Evolutionary conservation across 2,113 vertebrate species (phyloP).

Genomic region (Semicossyphus pulcher): DNA sequence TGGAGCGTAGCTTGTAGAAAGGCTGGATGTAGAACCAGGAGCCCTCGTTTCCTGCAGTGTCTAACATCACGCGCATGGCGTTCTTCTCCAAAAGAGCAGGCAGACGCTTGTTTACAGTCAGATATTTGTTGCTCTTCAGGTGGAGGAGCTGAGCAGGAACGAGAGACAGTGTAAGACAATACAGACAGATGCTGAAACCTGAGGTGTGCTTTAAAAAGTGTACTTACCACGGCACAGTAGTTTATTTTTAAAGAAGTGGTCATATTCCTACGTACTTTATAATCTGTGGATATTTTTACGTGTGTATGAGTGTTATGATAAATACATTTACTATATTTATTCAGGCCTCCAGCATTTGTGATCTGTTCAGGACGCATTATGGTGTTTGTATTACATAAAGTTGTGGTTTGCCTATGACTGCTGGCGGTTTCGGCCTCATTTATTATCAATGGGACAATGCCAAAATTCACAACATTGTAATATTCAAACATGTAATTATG

Average conservation of each 20-base stretch:
- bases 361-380: neutral
- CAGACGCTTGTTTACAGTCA: constrained; percentile 98
- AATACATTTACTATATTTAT: neutral
- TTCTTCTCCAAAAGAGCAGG: constrained; percentile 98
- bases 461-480: neutral
- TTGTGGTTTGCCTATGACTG: neutral
- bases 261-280: neutral
- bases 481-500: neutral
- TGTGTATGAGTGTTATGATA: neutral
- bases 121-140: constrained; percentile 98
- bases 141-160: constrained; percentile 89
- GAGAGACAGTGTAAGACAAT: neutral
- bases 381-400: neutral
- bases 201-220: neutral
- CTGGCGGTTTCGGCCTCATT: neutral
- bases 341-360: neutral
- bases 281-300: neutral
- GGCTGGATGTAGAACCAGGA: constrained; percentile 99
- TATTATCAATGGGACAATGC: neutral
- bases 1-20: constrained; percentile 98
- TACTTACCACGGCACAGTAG: neutral
- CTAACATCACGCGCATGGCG: constrained; percentile 96
- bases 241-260: neutral
- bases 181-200: neutral
- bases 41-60: constrained; percentile 96